phyloP scores from a whole-genome alignment of 2,113 vertebrate genomes.

The Nannobrachium achirus region DNA sequence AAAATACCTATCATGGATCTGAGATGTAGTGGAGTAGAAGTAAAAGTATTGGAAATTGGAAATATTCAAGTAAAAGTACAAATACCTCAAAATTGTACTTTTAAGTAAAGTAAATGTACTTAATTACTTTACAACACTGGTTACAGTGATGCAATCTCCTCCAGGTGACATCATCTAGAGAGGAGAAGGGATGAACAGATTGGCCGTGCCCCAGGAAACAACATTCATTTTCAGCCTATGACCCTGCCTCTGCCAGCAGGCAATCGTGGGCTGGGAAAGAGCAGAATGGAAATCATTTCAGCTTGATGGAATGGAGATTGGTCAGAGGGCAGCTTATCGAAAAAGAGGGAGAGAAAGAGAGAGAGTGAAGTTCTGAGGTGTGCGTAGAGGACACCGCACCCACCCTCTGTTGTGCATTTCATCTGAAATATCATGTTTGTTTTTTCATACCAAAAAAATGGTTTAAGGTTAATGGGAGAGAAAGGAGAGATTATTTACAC shows the following conservation, averaged over 20 bases:
- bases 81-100: no score
- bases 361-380: no score
- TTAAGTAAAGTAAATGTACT: no score
- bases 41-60: no score
- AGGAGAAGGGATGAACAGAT: constrained; percentile 3
- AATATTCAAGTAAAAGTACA: no score
- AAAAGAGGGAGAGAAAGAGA: constrained; percentile 12
- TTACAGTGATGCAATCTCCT: constrained; percentile 60
- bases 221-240: neutral
- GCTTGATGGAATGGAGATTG: constrained; percentile 15
- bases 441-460: constrained; percentile 2
- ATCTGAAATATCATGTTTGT: constrained; percentile 9
- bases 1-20: no score
- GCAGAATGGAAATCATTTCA: constrained; percentile 12
- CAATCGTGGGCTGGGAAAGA: constrained; percentile 7
- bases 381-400: no score
- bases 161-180: constrained; percentile 17
- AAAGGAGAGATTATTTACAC: no score
- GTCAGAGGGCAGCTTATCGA: constrained; percentile 26
- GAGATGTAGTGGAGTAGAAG: no score
- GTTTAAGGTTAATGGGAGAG: no score
- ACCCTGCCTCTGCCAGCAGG: constrained; percentile 7
- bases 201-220: constrained; percentile 22
- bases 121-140: no score
- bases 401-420: neutral